Evolutionary conservation across 2,797 vertebrate species (phyloP), one percentile per base, ranked within the genome.

Genomic region (Sebastes hopkinsi): DNA sequence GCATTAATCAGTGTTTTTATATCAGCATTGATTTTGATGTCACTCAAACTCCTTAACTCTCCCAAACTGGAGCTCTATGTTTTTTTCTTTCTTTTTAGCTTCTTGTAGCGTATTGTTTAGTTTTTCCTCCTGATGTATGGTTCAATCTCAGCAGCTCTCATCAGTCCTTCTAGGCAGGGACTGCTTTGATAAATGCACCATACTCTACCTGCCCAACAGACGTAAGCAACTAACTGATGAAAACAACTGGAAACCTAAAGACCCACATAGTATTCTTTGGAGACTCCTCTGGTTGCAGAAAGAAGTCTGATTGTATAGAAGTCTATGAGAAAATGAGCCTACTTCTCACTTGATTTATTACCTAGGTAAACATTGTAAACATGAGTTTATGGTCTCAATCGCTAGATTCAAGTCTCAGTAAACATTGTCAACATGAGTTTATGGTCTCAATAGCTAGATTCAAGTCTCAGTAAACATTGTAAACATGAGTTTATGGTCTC

Each of bases 391-490:
- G 18, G 18, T 50, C 8, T 50, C 46, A 50, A 9, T 20, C 0
- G 0, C 8, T 50, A 50, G 46, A 20, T 20, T 50, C 18, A 50
- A 50, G 18, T 50, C 46, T 9, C n/a, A n/a, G 46, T 50, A 20
- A 50, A 50, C 46, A 20, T 50, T 50, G 46, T 20, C 0, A 50
- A 50, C 46, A 50, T 50, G 46, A 50, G 18, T 50, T 50, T 50
- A 50, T 50, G 18, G 18, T 50, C 8, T 50, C 46, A 50, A 9
- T 20, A 0, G 0, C 8, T n/a, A n/a, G n/a, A n/a, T n/a, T n/a
- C n/a, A n/a, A n/a, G n/a, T n/a, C n/a, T n/a, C n/a, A n/a, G 46
- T 50, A 20, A 50, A 50, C 46, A 20, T 50, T 50, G 46, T 20
- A 1, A 50, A 50, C 46, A 50, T 50, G 46, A 50, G 18, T 50